Evolutionary conservation across 2,888 invertebrate species (phyloP).

Genomic region (Ypsolopha scabrella): DNA sequence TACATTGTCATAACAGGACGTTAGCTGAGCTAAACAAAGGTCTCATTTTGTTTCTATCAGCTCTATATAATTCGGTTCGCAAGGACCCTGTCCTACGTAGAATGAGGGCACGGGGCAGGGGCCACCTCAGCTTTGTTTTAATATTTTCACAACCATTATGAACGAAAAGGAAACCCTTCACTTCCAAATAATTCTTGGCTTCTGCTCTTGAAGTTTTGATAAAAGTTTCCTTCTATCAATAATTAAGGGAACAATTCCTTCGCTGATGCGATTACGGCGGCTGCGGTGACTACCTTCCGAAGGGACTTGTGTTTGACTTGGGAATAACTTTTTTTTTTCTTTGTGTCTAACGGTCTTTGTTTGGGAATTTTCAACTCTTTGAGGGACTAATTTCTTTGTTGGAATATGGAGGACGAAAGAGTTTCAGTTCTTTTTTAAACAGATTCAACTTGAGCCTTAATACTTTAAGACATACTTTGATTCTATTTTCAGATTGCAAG

Average conservation of each 20-base stretch:
- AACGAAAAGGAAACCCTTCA: conserved; percentile 49
- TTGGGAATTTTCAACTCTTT: not conserved
- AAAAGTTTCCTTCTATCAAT: conserved; percentile 71
- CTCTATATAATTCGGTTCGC: conserved; percentile 31
- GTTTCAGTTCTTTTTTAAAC: too few relatives aligned
- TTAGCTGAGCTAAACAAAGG: not conserved
- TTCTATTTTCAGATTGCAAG: too few relatives aligned
- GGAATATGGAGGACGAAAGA: not conserved
- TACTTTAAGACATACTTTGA: too few relatives aligned
- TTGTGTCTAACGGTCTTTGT: not conserved
- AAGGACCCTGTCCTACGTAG: conserved; percentile 40
- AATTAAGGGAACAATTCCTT: conserved; percentile 61
- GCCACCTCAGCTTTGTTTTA: conserved; percentile 69
- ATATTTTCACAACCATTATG: conserved; percentile 70
- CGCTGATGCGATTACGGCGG: conserved; percentile 1
- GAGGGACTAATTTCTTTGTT: not conserved
- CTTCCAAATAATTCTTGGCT: conserved; percentile 68
- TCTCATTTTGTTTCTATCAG: conserved; percentile 12
- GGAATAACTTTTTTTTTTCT: not conserved
- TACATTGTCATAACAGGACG: not conserved
- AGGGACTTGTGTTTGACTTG: conserved; percentile 3
- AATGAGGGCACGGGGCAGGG: conserved; percentile 21
- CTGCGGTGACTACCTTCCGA: not conserved
- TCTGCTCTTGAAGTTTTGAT: conserved; percentile 70
- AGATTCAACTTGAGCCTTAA: too few relatives aligned